Conservation (phyloP, 1,140 invertebrate genomes). For the Rhizoglyphus robini region DNA sequence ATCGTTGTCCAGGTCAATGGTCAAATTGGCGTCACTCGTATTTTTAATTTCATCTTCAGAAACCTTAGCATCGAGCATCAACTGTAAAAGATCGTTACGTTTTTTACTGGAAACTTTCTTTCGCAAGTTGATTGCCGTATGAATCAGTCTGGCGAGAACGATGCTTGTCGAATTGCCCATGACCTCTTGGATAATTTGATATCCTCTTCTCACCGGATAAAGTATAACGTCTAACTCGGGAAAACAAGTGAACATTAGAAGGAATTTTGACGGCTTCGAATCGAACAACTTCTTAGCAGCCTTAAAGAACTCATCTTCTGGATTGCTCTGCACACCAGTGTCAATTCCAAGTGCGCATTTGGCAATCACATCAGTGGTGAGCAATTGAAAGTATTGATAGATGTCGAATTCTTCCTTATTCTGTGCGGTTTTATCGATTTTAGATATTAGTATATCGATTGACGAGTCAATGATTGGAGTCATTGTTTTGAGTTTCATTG, state of each 20-base stretch:
- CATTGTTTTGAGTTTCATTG: constrained; percentile 38
- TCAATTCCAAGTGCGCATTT: constrained; percentile 37
- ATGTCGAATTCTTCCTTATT: constrained; percentile 29
- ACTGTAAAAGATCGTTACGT: constrained; percentile 18
- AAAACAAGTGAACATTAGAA: constrained; percentile 11
- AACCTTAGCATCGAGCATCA: constrained; percentile 14
- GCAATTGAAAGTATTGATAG: constrained; percentile 34
- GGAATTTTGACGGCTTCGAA: neutral
- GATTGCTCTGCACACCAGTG: constrained; percentile 17
- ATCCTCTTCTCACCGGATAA: constrained; percentile 12
- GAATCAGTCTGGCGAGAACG: neutral
- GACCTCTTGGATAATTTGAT: neutral
- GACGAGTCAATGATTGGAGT: constrained; percentile 30
- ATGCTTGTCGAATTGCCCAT: neutral
- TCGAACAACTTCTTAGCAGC: constrained; percentile 22
- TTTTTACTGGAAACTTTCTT: neutral
- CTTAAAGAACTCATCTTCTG: constrained; percentile 18
- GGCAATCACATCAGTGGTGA: constrained; percentile 40
- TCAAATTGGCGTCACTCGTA: neutral
- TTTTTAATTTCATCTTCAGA: neutral
- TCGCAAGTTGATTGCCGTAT: neutral
- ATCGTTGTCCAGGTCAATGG: constrained; percentile 2
- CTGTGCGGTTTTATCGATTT: constrained; percentile 25
- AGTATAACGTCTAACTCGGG: constrained; percentile 11
- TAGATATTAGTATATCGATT: constrained; percentile 28